Evolutionary conservation across 2,797 vertebrate genomes (phyloP).

Genomic region (Hydrophis major): DNA sequence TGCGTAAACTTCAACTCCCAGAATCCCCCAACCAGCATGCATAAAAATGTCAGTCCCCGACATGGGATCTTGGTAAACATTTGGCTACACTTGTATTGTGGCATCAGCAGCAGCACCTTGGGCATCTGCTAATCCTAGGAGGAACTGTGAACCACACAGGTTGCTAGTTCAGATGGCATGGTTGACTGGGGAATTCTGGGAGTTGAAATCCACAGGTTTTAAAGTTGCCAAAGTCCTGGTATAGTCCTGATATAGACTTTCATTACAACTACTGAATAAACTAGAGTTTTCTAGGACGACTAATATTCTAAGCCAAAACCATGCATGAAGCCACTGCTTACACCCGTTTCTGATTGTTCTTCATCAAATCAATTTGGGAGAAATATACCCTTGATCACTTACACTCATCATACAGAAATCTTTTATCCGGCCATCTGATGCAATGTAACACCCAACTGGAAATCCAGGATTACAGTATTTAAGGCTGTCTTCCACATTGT

Average conservation of each 20-base stretch:
- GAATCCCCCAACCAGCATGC: neutral
- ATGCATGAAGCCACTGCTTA: neutral
- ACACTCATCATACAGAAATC: constrained; percentile 88
- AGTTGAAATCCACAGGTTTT: neutral
- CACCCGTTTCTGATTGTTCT: neutral
- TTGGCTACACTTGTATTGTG: neutral
- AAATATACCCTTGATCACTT: constrained; percentile 63
- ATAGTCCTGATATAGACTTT: neutral
- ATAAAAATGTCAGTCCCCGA: neutral
- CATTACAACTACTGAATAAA: neutral
- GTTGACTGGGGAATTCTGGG: neutral
- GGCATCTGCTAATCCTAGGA: no score
- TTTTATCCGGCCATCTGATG: constrained; percentile 75
- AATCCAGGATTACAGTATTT: constrained; percentile 91
- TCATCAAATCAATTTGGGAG: neutral
- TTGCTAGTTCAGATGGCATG: neutral
- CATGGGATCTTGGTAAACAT: neutral
- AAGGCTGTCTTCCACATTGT: constrained; percentile 81
- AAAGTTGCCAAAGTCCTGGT: neutral
- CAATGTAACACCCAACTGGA: constrained; percentile 87
- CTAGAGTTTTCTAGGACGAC: neutral
- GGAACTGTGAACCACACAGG: neutral
- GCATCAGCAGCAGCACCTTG: neutral
- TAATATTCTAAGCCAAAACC: neutral
- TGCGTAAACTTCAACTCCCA: neutral